Conservation (phyloP, 30 jellyfish, hydroid and myxozoan genomes). For the Euphysa ruthae region DNA sequence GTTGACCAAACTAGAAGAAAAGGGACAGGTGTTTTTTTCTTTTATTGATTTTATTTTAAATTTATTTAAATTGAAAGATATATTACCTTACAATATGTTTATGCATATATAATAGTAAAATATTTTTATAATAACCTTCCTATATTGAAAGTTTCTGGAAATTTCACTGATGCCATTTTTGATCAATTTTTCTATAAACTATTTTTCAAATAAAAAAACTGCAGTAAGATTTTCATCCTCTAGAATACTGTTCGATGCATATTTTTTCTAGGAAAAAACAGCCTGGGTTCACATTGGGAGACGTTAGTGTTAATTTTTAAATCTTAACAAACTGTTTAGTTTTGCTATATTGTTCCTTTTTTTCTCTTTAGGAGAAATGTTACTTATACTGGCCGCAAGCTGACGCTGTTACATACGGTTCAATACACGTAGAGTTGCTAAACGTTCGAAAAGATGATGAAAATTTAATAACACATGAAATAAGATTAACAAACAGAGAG, state of each 20-base stretch:
- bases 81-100: background rate
- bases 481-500: conserved; percentile 28
- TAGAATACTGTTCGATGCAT: too few species aligned
- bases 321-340: too few species aligned
- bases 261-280: too few species aligned
- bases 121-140: background rate
- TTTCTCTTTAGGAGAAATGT: conserved; percentile 71
- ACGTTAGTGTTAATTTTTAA: too few species aligned
- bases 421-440: conserved; percentile 45
- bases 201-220: too few species aligned
- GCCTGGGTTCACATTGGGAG: too few species aligned
- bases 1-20: conserved; percentile 82
- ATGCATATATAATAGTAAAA: background rate
- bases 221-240: too few species aligned
- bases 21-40: conserved; percentile 53
- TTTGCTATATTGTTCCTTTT: background rate
- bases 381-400: conserved; percentile 97
- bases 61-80: background rate
- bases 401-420: conserved; percentile 60
- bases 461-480: conserved; percentile 8
- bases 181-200: background rate
- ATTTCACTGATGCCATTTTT: background rate
- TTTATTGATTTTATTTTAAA: background rate
- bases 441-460: conserved; percentile 28
- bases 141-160: background rate